phyloP scores from a whole-genome alignment of 2,888 invertebrate species.

The Xylocampa areola region DNA sequence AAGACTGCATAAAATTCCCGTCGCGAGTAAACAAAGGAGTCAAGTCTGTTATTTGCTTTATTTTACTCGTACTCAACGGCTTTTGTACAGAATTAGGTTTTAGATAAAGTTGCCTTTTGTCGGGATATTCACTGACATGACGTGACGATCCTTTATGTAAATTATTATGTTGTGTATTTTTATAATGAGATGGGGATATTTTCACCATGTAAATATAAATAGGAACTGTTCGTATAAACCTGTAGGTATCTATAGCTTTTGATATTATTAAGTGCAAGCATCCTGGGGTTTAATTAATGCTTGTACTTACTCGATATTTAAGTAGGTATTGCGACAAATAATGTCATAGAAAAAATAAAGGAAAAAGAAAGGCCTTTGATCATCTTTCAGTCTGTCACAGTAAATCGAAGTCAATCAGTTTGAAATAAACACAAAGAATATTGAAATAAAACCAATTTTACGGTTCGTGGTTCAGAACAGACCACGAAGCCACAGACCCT shows the following conservation, averaged over 20 bases:
- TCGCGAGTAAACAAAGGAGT: conserved; percentile 61
- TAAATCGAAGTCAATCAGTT: conserved; percentile 25
- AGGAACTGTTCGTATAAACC: no score
- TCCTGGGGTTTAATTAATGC: no score
- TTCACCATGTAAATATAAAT: no score
- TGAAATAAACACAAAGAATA: conserved; percentile 35
- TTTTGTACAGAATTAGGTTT: conserved; percentile 53
- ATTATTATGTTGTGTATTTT: conserved; percentile 6
- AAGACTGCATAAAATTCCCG: conserved; percentile 68
- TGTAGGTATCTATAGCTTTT: no score
- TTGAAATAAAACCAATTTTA: conserved; percentile 48
- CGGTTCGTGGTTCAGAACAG: conserved; percentile 27
- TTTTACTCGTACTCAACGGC: conserved; percentile 50
- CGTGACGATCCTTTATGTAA: conserved; percentile 19
- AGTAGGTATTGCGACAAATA: neutral
- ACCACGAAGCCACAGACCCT: conserved; percentile 20
- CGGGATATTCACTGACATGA: conserved; percentile 23
- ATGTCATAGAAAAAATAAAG: neutral
- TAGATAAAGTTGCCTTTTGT: conserved; percentile 42
- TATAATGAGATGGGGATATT: neutral
- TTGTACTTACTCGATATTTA: neutral
- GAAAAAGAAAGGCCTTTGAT: conserved; percentile 2
- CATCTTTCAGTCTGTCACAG: conserved; percentile 12
- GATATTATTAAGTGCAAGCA: no score
- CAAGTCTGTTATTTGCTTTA: conserved; percentile 57